Evolutionary conservation across 2,888 invertebrate species (phyloP).

Genomic region (Tubulanus polymorphus): DNA sequence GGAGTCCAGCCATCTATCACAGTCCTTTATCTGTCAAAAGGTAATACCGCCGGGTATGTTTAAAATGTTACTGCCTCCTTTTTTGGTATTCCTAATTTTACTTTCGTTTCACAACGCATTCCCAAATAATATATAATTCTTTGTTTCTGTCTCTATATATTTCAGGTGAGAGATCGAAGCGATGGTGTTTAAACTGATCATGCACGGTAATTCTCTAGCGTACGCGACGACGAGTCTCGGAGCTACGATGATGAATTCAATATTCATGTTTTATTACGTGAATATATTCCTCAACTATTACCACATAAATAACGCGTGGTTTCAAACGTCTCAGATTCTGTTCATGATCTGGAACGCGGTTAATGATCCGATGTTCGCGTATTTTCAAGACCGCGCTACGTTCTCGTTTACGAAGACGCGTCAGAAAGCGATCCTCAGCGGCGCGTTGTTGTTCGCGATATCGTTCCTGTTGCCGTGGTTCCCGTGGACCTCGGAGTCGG

Average conservation of each 20-base stretch:
- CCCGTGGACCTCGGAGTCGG: constrained; percentile 43
- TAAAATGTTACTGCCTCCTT: too few relatives aligned
- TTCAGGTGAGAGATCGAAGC: too few relatives aligned
- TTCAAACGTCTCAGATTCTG: constrained; percentile 51
- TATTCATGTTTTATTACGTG: constrained; percentile 55
- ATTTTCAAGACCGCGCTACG: constrained; percentile 41
- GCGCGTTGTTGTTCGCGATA: constrained; percentile 50
- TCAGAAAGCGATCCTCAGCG: constrained; percentile 48
- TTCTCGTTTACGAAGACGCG: constrained; percentile 46
- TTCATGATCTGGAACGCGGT: constrained; percentile 56
- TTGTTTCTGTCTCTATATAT: too few relatives aligned
- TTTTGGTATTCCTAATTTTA: too few relatives aligned
- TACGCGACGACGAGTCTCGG: constrained; percentile 33
- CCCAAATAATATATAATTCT: too few relatives aligned
- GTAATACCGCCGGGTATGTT: too few relatives aligned
- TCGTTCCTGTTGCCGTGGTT: constrained; percentile 52
- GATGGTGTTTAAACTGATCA: too few relatives aligned
- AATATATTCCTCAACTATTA: constrained; percentile 53
- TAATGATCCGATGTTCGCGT: constrained; percentile 56
- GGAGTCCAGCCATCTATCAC: too few relatives aligned
- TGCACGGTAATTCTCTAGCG: constrained; percentile 20
- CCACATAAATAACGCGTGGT: constrained; percentile 53
- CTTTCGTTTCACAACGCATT: too few relatives aligned
- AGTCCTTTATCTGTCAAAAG: too few relatives aligned
- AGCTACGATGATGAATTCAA: constrained; percentile 36